Evolutionary conservation across 1,140 invertebrate species (phyloP).

Genomic region (Chironomus striatipennis): DNA sequence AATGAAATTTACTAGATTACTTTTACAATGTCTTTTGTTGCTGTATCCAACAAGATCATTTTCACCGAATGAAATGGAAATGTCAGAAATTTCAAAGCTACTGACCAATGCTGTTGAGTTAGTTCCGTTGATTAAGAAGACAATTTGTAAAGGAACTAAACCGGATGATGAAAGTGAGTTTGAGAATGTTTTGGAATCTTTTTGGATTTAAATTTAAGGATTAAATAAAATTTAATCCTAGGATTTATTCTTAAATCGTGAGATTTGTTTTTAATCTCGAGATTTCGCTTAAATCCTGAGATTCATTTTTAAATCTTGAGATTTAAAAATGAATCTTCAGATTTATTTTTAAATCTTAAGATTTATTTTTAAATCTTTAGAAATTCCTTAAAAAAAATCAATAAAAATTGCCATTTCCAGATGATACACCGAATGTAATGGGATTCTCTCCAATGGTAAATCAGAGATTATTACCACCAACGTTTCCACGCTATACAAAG

Average conservation of each 20-base stretch:
- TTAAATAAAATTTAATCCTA: no score
- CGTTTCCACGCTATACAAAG: slow-evolving; percentile 94
- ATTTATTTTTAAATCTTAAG: not conserved
- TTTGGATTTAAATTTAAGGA: slow-evolving; percentile 21
- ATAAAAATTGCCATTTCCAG: no score
- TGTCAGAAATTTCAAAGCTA: slow-evolving; percentile 57
- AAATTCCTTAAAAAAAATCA: no score
- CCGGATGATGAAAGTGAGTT: slow-evolving; percentile 58
- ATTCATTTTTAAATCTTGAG: no score
- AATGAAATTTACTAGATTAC: slow-evolving; percentile 75
- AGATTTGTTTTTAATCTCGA: no score
- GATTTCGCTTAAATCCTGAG: no score
- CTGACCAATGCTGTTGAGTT: slow-evolving; percentile 62
- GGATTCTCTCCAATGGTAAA: slow-evolving; percentile 95
- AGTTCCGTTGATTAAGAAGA: slow-evolving; percentile 70
- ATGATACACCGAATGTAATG: slow-evolving; percentile 54
- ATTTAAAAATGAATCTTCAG: no score
- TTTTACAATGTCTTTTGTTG: slow-evolving; percentile 69
- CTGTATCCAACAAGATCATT: slow-evolving; percentile 53
- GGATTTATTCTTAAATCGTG: no score
- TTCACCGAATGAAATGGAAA: slow-evolving; percentile 46
- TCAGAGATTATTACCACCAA: slow-evolving; percentile 87
- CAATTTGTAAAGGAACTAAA: slow-evolving; percentile 64
- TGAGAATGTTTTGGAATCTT: slow-evolving; percentile 1
- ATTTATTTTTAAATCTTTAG: no score